phyloP scores from a whole-genome alignment of 2,888 invertebrate genomes.

The Thalpophila matura region DNA sequence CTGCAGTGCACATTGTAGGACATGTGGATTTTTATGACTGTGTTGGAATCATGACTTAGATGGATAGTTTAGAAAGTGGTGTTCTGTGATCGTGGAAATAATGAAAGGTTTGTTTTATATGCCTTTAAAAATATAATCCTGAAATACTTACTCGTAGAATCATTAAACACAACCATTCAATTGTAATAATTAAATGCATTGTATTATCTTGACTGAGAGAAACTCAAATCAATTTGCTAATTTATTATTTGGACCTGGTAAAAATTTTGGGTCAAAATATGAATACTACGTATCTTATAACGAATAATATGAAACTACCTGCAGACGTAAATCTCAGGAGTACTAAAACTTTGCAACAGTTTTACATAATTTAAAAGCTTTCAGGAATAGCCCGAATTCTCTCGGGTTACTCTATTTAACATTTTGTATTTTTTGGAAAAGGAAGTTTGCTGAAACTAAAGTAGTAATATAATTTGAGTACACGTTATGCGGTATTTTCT shows the following conservation, averaged over 20 bases:
- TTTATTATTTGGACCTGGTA: too few species aligned
- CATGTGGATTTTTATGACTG: conserved; percentile 65
- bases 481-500: too few species aligned
- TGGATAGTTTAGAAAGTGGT: conserved; percentile 58
- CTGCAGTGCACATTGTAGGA: conserved; percentile 66
- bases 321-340: conserved; percentile 13
- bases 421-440: background rate
- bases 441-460: background rate
- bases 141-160: too few species aligned
- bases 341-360: conserved; percentile 42
- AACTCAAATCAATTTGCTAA: too few species aligned
- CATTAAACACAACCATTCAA: too few species aligned
- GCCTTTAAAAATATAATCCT: too few species aligned
- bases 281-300: background rate
- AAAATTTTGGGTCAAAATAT: background rate
- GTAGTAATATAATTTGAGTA: background rate
- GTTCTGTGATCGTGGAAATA: conserved; percentile 66
- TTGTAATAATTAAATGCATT: too few species aligned
- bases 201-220: too few species aligned
- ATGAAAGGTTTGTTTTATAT: conserved; percentile 83
- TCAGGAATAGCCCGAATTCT: conserved; percentile 2
- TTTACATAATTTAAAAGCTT: conserved; percentile 47
- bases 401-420: background rate
- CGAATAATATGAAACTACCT: conserved; percentile 15
- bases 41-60: conserved; percentile 58